Evolutionary conservation across 2,797 vertebrate species (phyloP).

Genomic region (Sebastes vulpes): DNA sequence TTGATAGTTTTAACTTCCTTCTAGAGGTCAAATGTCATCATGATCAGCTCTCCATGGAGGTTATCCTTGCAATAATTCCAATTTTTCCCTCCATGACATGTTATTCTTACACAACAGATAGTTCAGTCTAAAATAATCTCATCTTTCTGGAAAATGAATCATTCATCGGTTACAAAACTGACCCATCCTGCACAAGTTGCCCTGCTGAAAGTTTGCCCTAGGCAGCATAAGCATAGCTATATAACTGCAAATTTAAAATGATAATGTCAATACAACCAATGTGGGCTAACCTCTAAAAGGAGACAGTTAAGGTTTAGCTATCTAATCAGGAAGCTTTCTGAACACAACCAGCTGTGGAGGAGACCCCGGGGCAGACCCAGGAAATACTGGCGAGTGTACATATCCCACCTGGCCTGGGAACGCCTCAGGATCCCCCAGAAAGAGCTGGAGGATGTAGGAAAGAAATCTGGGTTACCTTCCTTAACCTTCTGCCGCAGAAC

Average conservation of each 20-base stretch:
- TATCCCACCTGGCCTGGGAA: background rate
- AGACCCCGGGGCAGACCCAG: background rate
- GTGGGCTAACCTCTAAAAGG: background rate
- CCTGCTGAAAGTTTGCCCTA: background rate
- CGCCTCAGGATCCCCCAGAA: background rate
- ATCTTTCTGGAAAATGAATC: background rate
- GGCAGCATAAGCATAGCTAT: background rate
- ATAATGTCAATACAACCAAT: background rate
- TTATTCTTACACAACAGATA: slow-evolving; percentile 7
- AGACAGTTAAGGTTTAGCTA: background rate
- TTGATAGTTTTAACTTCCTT: background rate
- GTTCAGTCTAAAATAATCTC: background rate
- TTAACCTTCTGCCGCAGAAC: background rate
- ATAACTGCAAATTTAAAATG: background rate
- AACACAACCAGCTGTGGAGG: background rate
- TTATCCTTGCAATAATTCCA: background rate
- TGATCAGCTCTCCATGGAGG: background rate
- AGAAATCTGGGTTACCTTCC: background rate
- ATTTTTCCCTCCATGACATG: background rate
- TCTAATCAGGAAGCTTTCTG: background rate
- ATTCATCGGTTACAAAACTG: slow-evolving; percentile 9
- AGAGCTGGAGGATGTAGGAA: background rate
- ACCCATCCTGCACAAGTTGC: background rate
- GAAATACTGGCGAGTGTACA: background rate
- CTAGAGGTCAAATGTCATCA: background rate